phyloP scores from a whole-genome alignment of 2,888 invertebrate genomes.

The Orthosia incerta region DNA sequence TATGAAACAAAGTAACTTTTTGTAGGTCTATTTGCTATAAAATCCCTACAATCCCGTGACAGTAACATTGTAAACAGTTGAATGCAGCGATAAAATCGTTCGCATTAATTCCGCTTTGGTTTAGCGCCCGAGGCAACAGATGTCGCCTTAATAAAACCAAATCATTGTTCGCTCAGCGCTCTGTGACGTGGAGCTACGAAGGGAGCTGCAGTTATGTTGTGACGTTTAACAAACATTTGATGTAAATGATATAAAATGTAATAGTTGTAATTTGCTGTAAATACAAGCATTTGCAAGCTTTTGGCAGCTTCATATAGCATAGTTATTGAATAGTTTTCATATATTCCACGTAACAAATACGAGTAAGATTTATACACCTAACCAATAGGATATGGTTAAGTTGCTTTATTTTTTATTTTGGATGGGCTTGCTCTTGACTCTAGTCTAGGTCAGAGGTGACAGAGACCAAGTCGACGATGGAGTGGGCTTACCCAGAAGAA shows the following conservation, averaged over 20 bases:
- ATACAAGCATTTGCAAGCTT: background rate
- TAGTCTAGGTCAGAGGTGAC: too few relatives aligned
- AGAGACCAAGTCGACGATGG: too few relatives aligned
- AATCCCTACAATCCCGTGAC: constrained; percentile 30
- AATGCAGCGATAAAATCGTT: constrained; percentile 51
- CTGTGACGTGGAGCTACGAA: constrained; percentile 62
- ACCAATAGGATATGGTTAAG: too few relatives aligned
- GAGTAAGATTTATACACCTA: too few relatives aligned
- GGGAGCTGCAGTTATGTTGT: constrained; percentile 12
- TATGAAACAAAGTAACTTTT: constrained; percentile 2
- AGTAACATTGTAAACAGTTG: constrained; percentile 56
- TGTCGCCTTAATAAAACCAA: constrained; percentile 83
- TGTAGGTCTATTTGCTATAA: constrained; percentile 16
- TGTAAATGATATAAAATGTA: too few relatives aligned
- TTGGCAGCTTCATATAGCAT: background rate
- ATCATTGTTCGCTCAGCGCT: constrained; percentile 80
- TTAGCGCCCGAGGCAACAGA: constrained; percentile 72
- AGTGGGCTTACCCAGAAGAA: too few relatives aligned
- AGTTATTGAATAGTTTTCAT: background rate
- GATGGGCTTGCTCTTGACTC: too few relatives aligned
- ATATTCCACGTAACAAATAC: background rate
- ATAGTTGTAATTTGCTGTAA: too few relatives aligned
- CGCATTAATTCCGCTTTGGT: constrained; percentile 70
- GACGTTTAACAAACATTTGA: background rate
- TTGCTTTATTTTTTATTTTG: too few relatives aligned